Base-by-base conservation (phyloP, 2,797 vertebrate genomes). In the Manis crassicaudata region DNA sequence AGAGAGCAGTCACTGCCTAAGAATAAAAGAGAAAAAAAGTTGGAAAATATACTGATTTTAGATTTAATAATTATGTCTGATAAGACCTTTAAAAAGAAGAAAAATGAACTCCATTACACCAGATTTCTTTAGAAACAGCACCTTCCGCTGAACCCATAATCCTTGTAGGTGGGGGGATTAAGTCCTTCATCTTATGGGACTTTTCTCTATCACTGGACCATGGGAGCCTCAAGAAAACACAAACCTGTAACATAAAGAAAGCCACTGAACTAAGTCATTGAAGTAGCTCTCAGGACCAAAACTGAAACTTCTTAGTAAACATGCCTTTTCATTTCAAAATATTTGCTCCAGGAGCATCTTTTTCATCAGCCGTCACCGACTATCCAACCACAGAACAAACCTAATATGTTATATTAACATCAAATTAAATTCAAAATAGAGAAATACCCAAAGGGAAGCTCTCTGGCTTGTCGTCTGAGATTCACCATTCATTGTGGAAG, bases 351-450 rank as follows among this genome's bases (percentile, higher is more conserved):
- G 62, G 81, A 79, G 18, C n/a, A 82, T 83, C 85, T 96, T 46
- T 73, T 92, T 92, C 52, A 29, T 56, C 75, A 81, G 65, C 58
- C 32, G 16, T 72, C 37, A 88, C 56, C 63, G 43, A 76, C 79
- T 58, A 54, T 20, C 85, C 58, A 92, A 67, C 35, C 43, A 88
- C 4, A 29, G 43, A 58, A 81, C 50, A 68, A 79, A 50, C 27
- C 85, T 75, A 88, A 93, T 89, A 70, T 76, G 67, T 86, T 88
- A 88, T 8, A 65, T 43, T 77, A 85, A 70, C 83, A 76, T 87
- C 56, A 90, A 93, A 95, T 90, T 84, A 40, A 68, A 79, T 93
- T 88, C 82, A 35, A 79, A 58, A 17, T 50, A 75, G 63, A 62
- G 63, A 84, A 77, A 93, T 21, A 18, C 67, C 56, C 40, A 21